Evolutionary conservation across 2,113 vertebrate genomes (phyloP).

Genomic region (Tursiops truncatus): DNA sequence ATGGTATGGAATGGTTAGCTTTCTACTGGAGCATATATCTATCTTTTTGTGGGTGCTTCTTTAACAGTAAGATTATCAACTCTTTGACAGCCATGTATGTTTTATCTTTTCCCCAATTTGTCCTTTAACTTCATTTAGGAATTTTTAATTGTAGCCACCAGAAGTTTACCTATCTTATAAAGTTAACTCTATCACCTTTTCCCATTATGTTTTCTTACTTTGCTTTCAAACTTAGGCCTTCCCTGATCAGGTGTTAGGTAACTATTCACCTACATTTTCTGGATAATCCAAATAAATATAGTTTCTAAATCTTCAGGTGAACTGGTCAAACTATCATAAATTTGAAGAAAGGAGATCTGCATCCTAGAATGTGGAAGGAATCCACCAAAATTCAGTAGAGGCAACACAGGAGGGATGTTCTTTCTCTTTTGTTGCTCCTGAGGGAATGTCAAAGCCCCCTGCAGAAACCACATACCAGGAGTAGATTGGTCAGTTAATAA

Average conservation of each 20-base stretch:
- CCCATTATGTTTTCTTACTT: background rate
- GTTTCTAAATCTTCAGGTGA: background rate
- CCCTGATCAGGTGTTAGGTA: background rate
- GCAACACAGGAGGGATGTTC: background rate
- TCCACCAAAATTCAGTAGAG: background rate
- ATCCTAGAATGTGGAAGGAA: background rate
- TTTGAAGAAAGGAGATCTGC: background rate
- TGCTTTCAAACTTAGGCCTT: background rate
- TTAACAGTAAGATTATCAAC: background rate
- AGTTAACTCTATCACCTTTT: background rate
- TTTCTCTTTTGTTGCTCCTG: background rate
- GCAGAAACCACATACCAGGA: background rate
- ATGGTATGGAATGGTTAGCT: background rate
- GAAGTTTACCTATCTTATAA: background rate
- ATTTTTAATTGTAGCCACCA: background rate
- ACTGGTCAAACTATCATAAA: background rate
- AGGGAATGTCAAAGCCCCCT: background rate
- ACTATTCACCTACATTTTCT: background rate
- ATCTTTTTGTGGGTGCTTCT: background rate
- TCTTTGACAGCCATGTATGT: background rate
- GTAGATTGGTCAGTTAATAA: background rate
- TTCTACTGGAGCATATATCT: background rate
- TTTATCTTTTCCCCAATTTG: background rate
- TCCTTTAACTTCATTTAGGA: background rate
- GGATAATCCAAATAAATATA: background rate